A percentile compares a stretch with the other conserved stretches of the same genome.
These are phyloP conservation scores for Tupaia chinensis DNA, from an alignment of 2,113 vertebrate species.

Conservation along the genomic window DNA sequence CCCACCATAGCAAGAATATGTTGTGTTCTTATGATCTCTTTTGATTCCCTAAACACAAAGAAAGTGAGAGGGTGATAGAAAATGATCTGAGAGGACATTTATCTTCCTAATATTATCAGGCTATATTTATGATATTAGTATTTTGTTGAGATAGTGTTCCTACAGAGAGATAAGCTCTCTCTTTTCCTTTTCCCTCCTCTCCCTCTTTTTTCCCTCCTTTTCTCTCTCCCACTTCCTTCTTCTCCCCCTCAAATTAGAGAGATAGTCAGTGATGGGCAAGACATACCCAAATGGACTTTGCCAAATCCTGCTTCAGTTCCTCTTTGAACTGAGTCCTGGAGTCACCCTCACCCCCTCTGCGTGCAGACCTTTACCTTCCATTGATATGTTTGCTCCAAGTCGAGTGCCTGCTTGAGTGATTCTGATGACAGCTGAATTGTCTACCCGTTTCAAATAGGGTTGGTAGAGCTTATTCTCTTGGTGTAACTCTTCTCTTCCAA, in stretches of 20 bases:
- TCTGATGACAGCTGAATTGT: background rate
- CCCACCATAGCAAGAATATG: background rate
- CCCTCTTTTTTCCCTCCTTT: too few species aligned
- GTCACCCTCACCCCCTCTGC: background rate
- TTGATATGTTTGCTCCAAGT: background rate
- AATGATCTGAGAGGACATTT: background rate
- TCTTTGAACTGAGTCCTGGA: background rate
- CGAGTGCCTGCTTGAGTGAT: background rate
- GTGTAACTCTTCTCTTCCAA: background rate
- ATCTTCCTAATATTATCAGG: background rate
- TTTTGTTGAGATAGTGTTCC: background rate
- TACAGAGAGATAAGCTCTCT: background rate
- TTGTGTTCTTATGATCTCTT: constrained; percentile 22
- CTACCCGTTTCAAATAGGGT: background rate
- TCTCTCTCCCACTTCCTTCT: background rate
- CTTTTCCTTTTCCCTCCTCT: background rate
- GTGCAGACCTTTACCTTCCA: background rate
- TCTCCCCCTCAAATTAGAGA: background rate
- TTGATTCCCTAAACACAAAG: background rate
- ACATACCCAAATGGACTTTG: background rate
- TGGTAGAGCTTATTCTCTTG: constrained; percentile 2
- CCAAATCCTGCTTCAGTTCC: background rate
- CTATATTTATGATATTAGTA: background rate
- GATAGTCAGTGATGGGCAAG: background rate
- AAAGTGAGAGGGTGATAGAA: background rate